A percentile compares a stretch with the other conserved stretches of the same genome.
Evolutionary conservation across 2,888 invertebrate species (phyloP).

Genomic region (Catocala sponsa): DNA sequence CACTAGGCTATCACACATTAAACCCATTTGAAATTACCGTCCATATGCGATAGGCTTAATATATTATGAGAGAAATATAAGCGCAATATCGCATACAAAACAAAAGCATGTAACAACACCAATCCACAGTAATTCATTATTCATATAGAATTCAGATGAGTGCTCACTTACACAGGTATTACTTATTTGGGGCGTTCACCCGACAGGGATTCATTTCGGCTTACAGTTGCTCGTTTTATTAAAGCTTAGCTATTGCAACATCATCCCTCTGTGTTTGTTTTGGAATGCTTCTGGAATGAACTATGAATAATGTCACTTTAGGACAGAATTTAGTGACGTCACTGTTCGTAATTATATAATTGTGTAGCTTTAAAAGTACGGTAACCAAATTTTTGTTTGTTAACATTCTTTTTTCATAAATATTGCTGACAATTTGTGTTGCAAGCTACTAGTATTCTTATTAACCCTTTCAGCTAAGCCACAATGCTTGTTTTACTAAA

Average conservation of each 20-base stretch:
- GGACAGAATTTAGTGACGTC: not conserved
- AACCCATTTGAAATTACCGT: no score
- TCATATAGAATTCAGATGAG: slow-evolving; percentile 54
- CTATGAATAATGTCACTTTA: not conserved
- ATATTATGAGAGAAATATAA: slow-evolving; percentile 17
- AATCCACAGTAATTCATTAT: slow-evolving; percentile 54
- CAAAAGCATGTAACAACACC: slow-evolving; percentile 33
- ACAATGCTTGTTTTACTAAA: no score
- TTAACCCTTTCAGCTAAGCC: no score
- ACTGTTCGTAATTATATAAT: no score
- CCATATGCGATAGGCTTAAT: no score
- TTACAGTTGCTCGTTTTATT: slow-evolving; percentile 28
- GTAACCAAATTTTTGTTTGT: no score
- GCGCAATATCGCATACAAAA: slow-evolving; percentile 25
- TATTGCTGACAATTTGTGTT: no score
- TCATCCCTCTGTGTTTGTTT: slow-evolving; percentile 4
- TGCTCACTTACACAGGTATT: slow-evolving; percentile 35
- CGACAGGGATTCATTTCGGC: slow-evolving; percentile 33
- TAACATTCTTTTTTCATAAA: no score
- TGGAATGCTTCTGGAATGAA: slow-evolving; percentile 11
- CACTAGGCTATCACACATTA: no score
- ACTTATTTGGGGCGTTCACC: slow-evolving; percentile 36
- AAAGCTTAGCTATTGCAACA: slow-evolving; percentile 10
- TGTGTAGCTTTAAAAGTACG: no score
- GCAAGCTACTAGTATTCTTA: no score